Base-by-base conservation (phyloP, 1,140 invertebrate species). In the Holotrichia oblita region DNA sequence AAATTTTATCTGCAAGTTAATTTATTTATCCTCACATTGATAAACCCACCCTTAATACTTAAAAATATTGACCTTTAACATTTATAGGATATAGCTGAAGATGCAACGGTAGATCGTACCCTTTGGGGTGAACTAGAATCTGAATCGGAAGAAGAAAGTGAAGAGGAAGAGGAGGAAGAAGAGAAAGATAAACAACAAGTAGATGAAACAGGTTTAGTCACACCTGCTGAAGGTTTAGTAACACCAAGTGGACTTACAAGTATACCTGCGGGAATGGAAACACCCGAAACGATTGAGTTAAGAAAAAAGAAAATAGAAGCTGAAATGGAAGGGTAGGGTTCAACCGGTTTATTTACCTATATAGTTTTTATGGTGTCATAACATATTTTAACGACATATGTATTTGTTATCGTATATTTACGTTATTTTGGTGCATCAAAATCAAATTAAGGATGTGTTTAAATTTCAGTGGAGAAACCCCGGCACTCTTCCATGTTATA, bases 121-220 rank as follows among this genome's bases (percentile, higher is more conserved):
- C 91, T 96, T 83, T 99, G 99, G 99, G 99, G 99, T 81, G 98
- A 99, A 88, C 89, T 99, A 40, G 97, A 99, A 86, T 97, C 95
- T 0, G 98, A 99, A 86, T 97, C 96, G 12, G 97, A 98, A 85
- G 94, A 95, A 84, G 96, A 97, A 81, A 94, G 93, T 34, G 94
- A 96, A 83, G 95, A 96, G 85, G 95, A 95, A 86, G 93, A 93
- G 80, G 94, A 96, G 81, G 94, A 95, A 79, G 93, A 93, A 73
- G 94, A 94, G 42, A 94, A 92, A 61, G 91, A 92, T 44, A 80
- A 80, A 44, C 81, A 81, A 78, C 73, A 77, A 6, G 77, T 82
- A 12, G 93, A 93, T 81, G 91, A 94, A 40, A 92, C 91, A 24
- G 93, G 94, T 74, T 85, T 95, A 75, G 92, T 94, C 0, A 95